These are phyloP conservation scores for Plusia festucae DNA, from an alignment of 2,888 invertebrate species.

Conservation along the genomic window DNA sequence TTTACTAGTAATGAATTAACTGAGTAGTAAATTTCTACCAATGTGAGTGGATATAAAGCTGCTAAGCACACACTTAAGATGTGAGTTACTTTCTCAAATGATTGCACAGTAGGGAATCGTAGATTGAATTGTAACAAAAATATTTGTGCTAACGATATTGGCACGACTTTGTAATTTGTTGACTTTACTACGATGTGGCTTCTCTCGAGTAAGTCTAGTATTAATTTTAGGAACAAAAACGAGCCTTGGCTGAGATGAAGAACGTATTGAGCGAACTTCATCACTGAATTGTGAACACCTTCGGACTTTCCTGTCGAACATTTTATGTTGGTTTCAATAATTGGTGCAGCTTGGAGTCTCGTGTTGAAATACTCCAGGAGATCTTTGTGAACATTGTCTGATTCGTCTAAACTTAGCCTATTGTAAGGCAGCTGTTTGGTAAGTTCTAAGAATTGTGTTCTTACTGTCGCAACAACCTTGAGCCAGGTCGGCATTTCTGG, in stretches of 20 bases:
- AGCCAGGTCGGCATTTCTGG: conserved; percentile 96
- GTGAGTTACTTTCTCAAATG: conserved; percentile 96
- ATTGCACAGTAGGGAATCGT: conserved; percentile 96
- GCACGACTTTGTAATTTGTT: conserved; percentile 97
- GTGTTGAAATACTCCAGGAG: conserved; percentile 96
- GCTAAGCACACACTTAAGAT: conserved; percentile 97
- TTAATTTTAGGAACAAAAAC: conserved; percentile 97
- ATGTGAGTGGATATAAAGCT: conserved; percentile 96
- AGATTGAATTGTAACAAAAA: conserved; percentile 97
- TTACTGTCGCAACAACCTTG: conserved; percentile 96
- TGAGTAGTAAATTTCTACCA: conserved; percentile 97
- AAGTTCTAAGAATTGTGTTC: conserved; percentile 95
- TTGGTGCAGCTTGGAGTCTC: conserved; percentile 93
- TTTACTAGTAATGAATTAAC: conserved; percentile 95
- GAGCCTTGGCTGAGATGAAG: conserved; percentile 95
- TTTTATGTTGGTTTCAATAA: conserved; percentile 95
- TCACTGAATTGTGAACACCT: conserved; percentile 91
- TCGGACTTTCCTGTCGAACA: conserved; percentile 91
- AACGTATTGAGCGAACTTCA: conserved; percentile 96
- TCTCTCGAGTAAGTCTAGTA: conserved; percentile 96
- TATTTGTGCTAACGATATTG: conserved; percentile 96
- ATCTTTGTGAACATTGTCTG: conserved; percentile 95
- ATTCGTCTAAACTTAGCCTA: conserved; percentile 93
- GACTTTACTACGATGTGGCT: conserved; percentile 98
- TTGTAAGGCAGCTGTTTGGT: conserved; percentile 95